Evolutionary conservation across 1,140 invertebrate species (phyloP).

Genomic region (Papilio polyxenes): DNA sequence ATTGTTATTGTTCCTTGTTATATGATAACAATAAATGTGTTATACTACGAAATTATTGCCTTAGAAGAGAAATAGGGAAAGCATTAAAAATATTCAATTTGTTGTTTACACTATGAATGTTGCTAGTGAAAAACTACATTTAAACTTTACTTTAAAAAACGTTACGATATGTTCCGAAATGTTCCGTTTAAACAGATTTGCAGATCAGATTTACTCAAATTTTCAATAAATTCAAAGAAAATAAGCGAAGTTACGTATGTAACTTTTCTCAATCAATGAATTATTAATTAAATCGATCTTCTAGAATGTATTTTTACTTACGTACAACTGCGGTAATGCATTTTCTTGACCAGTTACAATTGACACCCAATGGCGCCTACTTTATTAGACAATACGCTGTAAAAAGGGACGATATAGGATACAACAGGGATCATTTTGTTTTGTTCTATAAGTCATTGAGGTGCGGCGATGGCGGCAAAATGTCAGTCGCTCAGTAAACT

Average conservation of each 20-base stretch:
- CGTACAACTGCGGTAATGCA: neutral
- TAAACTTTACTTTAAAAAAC: too few species aligned
- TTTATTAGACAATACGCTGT: conserved; percentile 24
- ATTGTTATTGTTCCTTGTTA: neutral
- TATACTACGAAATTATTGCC: neutral
- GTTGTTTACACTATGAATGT: too few species aligned
- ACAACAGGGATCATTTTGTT: conserved; percentile 45
- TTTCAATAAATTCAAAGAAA: too few species aligned
- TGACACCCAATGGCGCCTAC: conserved; percentile 3
- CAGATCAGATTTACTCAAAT: too few species aligned
- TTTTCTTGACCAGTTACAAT: conserved; percentile 16
- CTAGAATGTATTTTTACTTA: conserved; percentile 24
- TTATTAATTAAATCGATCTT: conserved; percentile 25
- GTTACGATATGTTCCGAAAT: too few species aligned
- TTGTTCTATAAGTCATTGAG: conserved; percentile 64
- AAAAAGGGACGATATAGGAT: conserved; percentile 43
- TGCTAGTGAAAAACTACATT: too few species aligned
- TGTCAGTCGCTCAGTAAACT: conserved; percentile 61
- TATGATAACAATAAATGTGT: neutral
- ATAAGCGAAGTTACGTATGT: neutral
- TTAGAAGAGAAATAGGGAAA: neutral
- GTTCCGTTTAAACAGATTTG: too few species aligned
- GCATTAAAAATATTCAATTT: neutral
- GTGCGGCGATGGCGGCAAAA: conserved; percentile 48
- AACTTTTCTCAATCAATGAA: neutral